Conservation (phyloP, 2,888 invertebrate species). For the Himalopsyche anomala region DNA sequence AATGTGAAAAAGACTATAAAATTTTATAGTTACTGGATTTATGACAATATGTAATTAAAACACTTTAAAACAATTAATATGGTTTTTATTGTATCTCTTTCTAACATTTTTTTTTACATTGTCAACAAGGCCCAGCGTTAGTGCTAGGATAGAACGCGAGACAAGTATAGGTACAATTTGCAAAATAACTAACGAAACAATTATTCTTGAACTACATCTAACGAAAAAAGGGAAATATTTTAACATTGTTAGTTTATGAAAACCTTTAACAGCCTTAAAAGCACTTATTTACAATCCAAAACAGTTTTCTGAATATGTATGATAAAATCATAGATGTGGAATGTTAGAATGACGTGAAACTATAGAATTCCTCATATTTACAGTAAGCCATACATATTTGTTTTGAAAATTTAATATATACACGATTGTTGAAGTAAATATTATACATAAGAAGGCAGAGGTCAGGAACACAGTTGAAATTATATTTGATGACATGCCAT, state of each 20-base stretch:
- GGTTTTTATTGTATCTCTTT: conserved; percentile 39
- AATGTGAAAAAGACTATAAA: too few relatives aligned
- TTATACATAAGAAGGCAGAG: conserved; percentile 27
- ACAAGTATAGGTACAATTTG: conserved; percentile 25
- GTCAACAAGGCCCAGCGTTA: conserved; percentile 5
- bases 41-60: conserved; percentile 3
- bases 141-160: neutral
- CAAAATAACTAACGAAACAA: conserved; percentile 41
- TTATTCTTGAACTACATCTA: conserved; percentile 3
- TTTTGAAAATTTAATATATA: conserved; percentile 23
- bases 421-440: conserved; percentile 29
- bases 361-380: conserved; percentile 33
- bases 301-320: conserved; percentile 16
- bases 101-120: conserved; percentile 41
- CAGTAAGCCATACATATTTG: conserved; percentile 21
- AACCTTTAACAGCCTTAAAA: conserved; percentile 40
- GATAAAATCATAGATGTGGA: conserved; percentile 38
- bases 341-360: conserved; percentile 5
- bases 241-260: conserved; percentile 29
- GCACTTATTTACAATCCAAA: conserved; percentile 12
- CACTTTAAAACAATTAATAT: conserved; percentile 7
- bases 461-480: neutral
- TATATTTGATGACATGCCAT: conserved; percentile 12
- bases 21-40: neutral
- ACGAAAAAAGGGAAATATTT: neutral